These are phyloP conservation scores for Ptychoptera albimana DNA, from an alignment of 2,888 invertebrate genomes.

Conservation along the genomic window DNA sequence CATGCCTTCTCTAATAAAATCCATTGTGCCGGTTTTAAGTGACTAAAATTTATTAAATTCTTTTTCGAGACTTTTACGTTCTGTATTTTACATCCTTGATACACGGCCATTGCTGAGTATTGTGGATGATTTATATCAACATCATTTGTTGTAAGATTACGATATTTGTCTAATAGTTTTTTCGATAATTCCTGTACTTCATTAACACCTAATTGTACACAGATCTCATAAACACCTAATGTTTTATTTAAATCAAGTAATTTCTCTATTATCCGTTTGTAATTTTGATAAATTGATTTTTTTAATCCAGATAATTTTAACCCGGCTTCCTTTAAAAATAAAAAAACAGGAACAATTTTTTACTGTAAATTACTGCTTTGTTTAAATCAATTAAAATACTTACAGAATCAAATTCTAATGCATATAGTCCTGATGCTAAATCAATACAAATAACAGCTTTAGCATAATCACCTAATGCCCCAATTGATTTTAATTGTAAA, in stretches of 20 bases:
- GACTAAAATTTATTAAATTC: constrained; percentile 38
- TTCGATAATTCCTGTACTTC: constrained; percentile 33
- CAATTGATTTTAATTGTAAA: constrained; percentile 22
- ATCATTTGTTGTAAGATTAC: constrained; percentile 19
- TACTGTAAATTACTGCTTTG: too few species aligned
- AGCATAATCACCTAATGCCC: constrained; percentile 38
- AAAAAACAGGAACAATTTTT: too few species aligned
- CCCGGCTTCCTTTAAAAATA: constrained; percentile 44
- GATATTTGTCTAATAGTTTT: constrained; percentile 36
- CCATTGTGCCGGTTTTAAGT: constrained; percentile 44
- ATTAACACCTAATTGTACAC: constrained; percentile 38
- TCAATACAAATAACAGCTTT: constrained; percentile 45
- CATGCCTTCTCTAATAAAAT: constrained; percentile 40
- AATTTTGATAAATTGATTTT: constrained; percentile 36
- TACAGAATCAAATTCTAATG: constrained; percentile 38
- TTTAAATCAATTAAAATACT: constrained; percentile 11
- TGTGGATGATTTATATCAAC: constrained; percentile 43
- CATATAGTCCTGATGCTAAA: constrained; percentile 36
- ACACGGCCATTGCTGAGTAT: constrained; percentile 46
- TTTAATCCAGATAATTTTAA: constrained; percentile 41
- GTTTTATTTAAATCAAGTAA: constrained; percentile 39
- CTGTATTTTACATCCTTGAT: constrained; percentile 43
- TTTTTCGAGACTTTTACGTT: constrained; percentile 40
- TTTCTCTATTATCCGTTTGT: constrained; percentile 41
- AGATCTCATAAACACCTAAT: constrained; percentile 38